Evolutionary conservation across 2,797 vertebrate species (phyloP).

Genomic region (Miichthys miiuy): DNA sequence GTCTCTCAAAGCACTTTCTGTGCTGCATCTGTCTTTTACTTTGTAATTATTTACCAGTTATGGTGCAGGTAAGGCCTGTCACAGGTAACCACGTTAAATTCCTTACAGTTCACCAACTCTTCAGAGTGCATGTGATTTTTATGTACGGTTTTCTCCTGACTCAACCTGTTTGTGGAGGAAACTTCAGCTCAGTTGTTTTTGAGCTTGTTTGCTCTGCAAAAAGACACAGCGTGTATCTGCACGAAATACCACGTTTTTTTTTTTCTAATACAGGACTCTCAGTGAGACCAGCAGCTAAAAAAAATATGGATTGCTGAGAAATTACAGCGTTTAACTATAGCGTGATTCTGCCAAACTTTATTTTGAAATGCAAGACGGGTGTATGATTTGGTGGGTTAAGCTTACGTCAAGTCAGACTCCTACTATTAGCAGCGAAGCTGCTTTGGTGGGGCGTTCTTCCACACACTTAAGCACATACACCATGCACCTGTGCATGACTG

Average conservation of each 20-base stretch:
- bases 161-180: slow-evolving; percentile 33
- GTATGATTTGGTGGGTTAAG: slow-evolving; percentile 4
- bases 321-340: background rate
- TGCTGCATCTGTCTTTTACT: slow-evolving; percentile 35
- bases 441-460: slow-evolving; percentile 41
- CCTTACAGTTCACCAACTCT: slow-evolving; percentile 14
- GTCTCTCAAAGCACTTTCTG: slow-evolving; percentile 33
- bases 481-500: slow-evolving; percentile 68
- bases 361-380: slow-evolving; percentile 10
- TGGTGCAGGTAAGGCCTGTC: slow-evolving; percentile 42
- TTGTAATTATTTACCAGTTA: slow-evolving; percentile 68
- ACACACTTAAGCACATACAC: slow-evolving; percentile 27
- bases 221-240: background rate
- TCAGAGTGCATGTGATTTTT: slow-evolving; percentile 30
- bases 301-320: background rate
- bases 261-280: background rate
- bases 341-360: background rate
- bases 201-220: slow-evolving; percentile 4
- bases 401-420: slow-evolving; percentile 31
- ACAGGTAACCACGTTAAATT: slow-evolving; percentile 41
- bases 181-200: slow-evolving; percentile 2
- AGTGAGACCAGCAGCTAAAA: background rate
- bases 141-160: slow-evolving; percentile 20
- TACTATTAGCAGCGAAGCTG: slow-evolving; percentile 25
- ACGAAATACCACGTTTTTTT: background rate